Conservation (phyloP, 2,113 vertebrate genomes). For the Burhinus bistriatus region DNA sequence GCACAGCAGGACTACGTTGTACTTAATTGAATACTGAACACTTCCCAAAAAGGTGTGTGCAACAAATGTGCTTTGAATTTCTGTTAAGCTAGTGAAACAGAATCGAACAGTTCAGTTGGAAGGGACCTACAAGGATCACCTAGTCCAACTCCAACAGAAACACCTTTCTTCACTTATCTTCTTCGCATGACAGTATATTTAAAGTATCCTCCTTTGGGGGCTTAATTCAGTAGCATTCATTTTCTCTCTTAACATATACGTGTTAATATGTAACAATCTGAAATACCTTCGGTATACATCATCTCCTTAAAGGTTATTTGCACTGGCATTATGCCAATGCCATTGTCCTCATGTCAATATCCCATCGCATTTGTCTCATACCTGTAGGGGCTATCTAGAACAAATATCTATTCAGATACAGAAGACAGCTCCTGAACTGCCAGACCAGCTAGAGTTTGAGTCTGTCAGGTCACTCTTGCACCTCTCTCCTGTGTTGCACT, state of each 20-base stretch:
- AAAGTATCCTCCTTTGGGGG: background rate
- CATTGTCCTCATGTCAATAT: accelerated
- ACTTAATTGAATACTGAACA: conserved; percentile 27
- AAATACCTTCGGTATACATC: background rate
- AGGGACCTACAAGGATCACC: background rate
- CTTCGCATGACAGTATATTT: background rate
- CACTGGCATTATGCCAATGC: background rate
- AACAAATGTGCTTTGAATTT: background rate
- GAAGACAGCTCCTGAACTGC: background rate
- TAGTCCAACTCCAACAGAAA: background rate
- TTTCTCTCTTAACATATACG: background rate
- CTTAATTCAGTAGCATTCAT: background rate
- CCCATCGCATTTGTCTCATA: background rate
- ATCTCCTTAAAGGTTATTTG: background rate
- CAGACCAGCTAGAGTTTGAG: background rate
- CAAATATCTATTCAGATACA: background rate
- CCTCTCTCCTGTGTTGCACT: background rate
- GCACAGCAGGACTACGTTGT: background rate
- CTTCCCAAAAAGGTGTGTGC: background rate
- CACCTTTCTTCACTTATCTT: background rate
- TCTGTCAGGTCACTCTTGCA: background rate
- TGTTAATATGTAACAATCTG: background rate
- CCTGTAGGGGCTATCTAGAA: background rate
- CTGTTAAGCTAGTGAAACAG: background rate
- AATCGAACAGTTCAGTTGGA: background rate